phyloP scores from a whole-genome alignment of 2,888 invertebrate species.

The Meiosimyza decipiens region DNA sequence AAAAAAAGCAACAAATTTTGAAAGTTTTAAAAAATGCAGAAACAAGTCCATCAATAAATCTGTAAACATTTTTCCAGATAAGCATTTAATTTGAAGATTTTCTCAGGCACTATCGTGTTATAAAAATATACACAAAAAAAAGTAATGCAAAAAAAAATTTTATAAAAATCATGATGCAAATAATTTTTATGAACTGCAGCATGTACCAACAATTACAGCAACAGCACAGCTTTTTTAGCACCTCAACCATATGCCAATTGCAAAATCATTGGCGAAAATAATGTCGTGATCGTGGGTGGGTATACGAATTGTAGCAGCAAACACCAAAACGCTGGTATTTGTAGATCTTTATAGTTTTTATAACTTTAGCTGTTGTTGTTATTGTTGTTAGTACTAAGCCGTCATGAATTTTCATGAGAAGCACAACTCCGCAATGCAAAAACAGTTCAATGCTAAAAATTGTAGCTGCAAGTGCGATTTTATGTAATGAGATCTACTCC shows the following conservation, averaged over 20 bases:
- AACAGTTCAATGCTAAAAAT: not conserved
- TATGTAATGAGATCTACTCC: not conserved
- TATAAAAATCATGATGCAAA: conserved; percentile 9
- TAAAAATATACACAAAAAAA: not conserved
- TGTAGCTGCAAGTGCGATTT: conserved; percentile 9
- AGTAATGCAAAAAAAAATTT: not conserved
- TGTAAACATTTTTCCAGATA: too few relatives aligned
- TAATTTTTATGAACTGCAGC: conserved; percentile 22
- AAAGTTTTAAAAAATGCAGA: too few relatives aligned
- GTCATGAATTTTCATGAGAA: too few relatives aligned
- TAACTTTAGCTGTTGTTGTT: conserved; percentile 2
- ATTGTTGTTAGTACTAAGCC: not conserved
- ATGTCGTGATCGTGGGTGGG: conserved; percentile 26
- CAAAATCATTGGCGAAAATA: not conserved
- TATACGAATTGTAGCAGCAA: conserved; percentile 8
- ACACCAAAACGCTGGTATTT: not conserved
- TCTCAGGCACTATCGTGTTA: too few relatives aligned
- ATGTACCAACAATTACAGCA: not conserved
- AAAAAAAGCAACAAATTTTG: too few relatives aligned
- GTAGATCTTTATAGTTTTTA: not conserved
- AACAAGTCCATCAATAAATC: too few relatives aligned
- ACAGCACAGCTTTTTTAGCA: not conserved
- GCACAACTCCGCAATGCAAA: too few relatives aligned
- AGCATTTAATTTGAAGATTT: too few relatives aligned
- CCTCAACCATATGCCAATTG: not conserved